Conservation (phyloP, 2,888 invertebrate species). For the Lumbricus terrestris region DNA sequence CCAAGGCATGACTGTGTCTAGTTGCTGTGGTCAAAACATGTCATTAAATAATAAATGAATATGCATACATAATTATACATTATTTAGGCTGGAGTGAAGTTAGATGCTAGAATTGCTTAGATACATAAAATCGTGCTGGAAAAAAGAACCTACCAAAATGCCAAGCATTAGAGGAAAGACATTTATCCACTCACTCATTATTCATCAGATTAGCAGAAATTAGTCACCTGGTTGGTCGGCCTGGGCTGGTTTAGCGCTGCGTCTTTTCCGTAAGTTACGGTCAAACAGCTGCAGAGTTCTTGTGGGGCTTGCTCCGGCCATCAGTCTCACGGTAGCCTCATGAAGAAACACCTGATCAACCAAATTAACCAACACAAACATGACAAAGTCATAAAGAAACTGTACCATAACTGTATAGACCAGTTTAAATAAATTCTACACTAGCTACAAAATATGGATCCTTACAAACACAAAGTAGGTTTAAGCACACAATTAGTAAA, state of each 20-base stretch:
- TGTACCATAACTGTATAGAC: not conserved
- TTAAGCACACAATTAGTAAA: not conserved
- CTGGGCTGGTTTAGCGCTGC: not conserved
- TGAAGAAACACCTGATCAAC: conserved; percentile 27
- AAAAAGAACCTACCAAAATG: not conserved
- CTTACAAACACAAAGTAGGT: not conserved
- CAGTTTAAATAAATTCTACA: not conserved
- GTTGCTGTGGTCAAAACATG: too few relatives aligned
- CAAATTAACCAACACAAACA: not conserved
- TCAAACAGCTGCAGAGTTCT: conserved; percentile 25
- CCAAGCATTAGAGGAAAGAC: not conserved
- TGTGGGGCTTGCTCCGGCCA: conserved; percentile 30
- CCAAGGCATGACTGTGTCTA: too few relatives aligned
- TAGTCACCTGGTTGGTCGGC: conserved; percentile 3
- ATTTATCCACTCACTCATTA: not conserved
- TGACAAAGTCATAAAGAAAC: not conserved
- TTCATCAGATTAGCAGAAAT: not conserved
- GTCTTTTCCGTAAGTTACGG: conserved; percentile 24
- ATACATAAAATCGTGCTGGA: not conserved
- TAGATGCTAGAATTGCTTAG: too few relatives aligned
- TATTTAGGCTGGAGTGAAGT: too few relatives aligned
- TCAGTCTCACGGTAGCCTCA: conserved; percentile 29
- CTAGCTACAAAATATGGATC: too few relatives aligned
- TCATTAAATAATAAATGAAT: too few relatives aligned
- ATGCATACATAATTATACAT: too few relatives aligned